Evolutionary conservation across 2,888 invertebrate genomes (phyloP), one percentile per base, ranked within the genome.

Genomic region (Vesta saturnalis): DNA sequence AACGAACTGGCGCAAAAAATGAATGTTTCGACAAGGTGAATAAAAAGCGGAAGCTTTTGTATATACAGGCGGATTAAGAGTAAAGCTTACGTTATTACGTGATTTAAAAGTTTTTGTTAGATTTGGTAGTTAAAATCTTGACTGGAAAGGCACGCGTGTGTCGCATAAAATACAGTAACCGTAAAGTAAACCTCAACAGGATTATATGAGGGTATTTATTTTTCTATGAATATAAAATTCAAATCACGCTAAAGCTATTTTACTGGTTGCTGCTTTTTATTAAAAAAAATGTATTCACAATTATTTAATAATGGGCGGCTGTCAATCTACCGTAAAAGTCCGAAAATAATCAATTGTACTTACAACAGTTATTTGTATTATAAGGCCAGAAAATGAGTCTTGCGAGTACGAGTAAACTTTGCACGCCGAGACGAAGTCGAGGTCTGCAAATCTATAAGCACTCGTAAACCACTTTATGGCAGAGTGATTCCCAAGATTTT

Each of bases 201-300:
- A 76, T 79, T 77, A 77, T 75, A 74, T 74, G 71, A 67, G 63
- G 71, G 72, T 77, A 77, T 79, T 78, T 79, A 79, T 78, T 79
- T 79, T 77, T 79, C 78, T 77, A 79, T 79, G 79, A 79, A 79
- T 79, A 79, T 76, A 69, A 77, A 79, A 79, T 76, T 77, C 71
- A 46, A 60, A 60, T 55, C 56, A 18, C 60, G 49, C 39, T 57
- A 19, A 39, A 61, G 56, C 54, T 61, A 61, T 61, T 61, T 63
- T 54, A 39, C 61, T 18, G 61, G 23, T 52, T 60, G 15, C 15
- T 18, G 46, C 46, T 46, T 52, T 52, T 52, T 19, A 52, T 19
- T 52, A 19, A 19, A 52, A 52, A 52, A 52, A n/a, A n/a, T n/a
- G n/a, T n/a, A n/a, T n/a, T n/a, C n/a, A n/a, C n/a, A n/a, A n/a